Evolutionary conservation across 2,888 invertebrate genomes (phyloP).

Genomic region (Laspeyria flexula): DNA sequence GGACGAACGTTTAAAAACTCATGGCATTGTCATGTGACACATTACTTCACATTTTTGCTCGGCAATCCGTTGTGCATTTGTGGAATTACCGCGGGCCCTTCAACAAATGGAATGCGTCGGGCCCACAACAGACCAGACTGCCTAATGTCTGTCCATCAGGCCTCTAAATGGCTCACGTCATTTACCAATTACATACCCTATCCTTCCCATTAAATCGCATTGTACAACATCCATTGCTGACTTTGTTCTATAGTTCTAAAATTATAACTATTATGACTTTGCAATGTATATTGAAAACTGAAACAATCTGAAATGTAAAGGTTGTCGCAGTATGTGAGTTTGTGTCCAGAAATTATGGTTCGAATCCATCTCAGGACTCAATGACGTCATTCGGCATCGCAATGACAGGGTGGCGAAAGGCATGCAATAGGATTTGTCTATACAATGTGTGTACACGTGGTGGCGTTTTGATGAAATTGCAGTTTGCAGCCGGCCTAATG

Average conservation of each 20-base stretch:
- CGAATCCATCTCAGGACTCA: constrained; percentile 80
- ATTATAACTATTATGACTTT: background rate
- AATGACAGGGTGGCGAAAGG: constrained; percentile 80
- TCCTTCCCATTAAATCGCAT: constrained; percentile 3
- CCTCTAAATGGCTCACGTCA: constrained; percentile 83
- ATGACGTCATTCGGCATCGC: constrained; percentile 82
- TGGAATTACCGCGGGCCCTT: constrained; percentile 75
- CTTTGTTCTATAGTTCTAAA: constrained; percentile 1
- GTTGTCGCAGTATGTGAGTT: constrained; percentile 47
- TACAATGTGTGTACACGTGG: constrained; percentile 45
- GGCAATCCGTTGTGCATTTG: constrained; percentile 74
- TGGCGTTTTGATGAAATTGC: constrained; percentile 54
- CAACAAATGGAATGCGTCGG: constrained; percentile 73
- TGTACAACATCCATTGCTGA: constrained; percentile 47
- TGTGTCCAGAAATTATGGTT: constrained; percentile 81
- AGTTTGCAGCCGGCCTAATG: constrained; percentile 48
- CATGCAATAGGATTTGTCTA: constrained; percentile 63
- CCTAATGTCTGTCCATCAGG: constrained; percentile 83
- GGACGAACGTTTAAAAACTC: constrained; percentile 24
- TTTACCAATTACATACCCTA: constrained; percentile 68
- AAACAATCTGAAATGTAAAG: constrained; percentile 5
- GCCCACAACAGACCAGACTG: constrained; percentile 78
- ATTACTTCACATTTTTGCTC: constrained; percentile 65
- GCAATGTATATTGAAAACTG: no score
- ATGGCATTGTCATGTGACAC: constrained; percentile 63